phyloP scores from a whole-genome alignment of 2,113 vertebrate species.

The Ramphastos sulfuratus region DNA sequence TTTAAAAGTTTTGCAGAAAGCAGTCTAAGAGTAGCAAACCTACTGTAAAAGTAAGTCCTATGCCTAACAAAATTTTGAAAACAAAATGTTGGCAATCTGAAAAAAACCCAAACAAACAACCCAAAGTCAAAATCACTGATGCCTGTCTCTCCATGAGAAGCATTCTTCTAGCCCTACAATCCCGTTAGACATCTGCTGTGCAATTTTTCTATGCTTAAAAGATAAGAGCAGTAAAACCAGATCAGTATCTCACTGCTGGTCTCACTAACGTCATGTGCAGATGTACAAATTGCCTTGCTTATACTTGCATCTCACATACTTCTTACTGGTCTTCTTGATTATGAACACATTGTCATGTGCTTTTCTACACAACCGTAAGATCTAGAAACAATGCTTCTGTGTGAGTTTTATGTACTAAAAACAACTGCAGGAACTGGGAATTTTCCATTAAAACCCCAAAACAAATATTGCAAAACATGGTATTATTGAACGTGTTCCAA shows the following conservation, averaged over 20 bases:
- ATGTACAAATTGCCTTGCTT: background rate
- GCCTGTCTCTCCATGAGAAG: background rate
- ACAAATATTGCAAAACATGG: slow-evolving; percentile 38
- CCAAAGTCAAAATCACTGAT: background rate
- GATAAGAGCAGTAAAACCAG: background rate
- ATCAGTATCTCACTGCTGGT: background rate
- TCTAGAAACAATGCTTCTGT: background rate
- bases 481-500: background rate
- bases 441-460: slow-evolving; percentile 44
- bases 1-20: background rate
- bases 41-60: background rate
- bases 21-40: background rate
- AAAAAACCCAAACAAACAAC: too few relatives aligned
- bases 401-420: background rate
- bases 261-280: background rate
- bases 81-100: background rate
- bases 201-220: background rate
- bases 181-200: background rate
- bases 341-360: background rate
- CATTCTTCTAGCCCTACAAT: background rate
- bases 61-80: background rate
- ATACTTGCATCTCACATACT: background rate
- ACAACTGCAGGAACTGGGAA: background rate
- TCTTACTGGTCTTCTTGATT: background rate
- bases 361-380: background rate